Base-by-base conservation (phyloP, 2,797 vertebrate genomes). In the Sciaenops ocellatus region DNA sequence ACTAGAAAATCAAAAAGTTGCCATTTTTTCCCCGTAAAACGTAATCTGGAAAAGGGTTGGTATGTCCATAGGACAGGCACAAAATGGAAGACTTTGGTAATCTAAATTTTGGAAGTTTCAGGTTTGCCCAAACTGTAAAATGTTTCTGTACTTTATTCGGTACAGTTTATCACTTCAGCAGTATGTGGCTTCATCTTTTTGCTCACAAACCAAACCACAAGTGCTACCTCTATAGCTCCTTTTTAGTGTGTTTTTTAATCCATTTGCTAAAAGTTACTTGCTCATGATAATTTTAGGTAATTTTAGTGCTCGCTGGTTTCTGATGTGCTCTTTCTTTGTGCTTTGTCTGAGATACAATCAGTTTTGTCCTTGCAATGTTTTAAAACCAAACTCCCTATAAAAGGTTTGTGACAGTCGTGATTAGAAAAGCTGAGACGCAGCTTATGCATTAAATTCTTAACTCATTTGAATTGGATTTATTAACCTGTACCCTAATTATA, bases 281-380 rank as follows among this genome's bases (percentile, higher is more conserved):
- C 44, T 70, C 41, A 22, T 71, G 20, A 65, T 26, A 50, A 44
- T 38, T 38, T 34, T 3, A 59, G 12, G 15, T 22, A 0, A 41
- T 63, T 47, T 11, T 6, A 34, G 10, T 47, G 16, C 55, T 73
- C 4, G 6, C 5, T n/a, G 16, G 16, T 51, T 68, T 38, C 51
- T 52, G 17, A 48, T 60, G 55, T 62, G 17, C 38, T 59, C 6
- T 48, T 54, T 55, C 44, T 61, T 46, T 48, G 38, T 42, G 28
- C 54, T 74, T 55, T 56, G 22, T 57, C 26, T 69, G 28, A 41
- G 61, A 78, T 60, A 42, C 22, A 41, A 54, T 50, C 34, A 18
- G 3, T 44, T 50, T 63, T 1, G 0, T 54, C 41, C 38, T 66
- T 50, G 48, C 30, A 48, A 12, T 59, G 22, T 62, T 67, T 69